phyloP scores from a whole-genome alignment of 1,140 invertebrate species.

The Heliconius himera region DNA sequence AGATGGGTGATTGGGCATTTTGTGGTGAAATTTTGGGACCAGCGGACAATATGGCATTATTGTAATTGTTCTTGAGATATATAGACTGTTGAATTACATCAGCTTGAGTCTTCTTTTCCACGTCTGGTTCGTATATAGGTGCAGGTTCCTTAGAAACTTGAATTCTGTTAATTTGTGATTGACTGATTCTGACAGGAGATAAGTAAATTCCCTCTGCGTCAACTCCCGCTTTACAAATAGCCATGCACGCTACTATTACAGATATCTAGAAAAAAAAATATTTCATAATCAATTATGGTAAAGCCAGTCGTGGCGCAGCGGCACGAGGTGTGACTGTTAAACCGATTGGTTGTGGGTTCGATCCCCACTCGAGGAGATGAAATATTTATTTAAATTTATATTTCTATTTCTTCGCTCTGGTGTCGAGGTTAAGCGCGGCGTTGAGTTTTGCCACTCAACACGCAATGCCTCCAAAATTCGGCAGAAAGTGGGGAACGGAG shows the following conservation, averaged over 20 bases:
- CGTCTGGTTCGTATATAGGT: constrained; percentile 34
- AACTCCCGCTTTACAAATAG: constrained; percentile 26
- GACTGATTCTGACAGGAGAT: constrained; percentile 4
- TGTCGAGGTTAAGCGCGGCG: too few species aligned
- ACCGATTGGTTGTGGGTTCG: too few species aligned
- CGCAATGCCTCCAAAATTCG: too few species aligned
- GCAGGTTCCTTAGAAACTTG: constrained; percentile 18
- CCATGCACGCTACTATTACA: constrained; percentile 36
- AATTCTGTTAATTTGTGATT: neutral
- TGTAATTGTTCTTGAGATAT: neutral
- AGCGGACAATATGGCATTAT: neutral
- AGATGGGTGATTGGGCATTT: neutral
- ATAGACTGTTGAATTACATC: neutral
- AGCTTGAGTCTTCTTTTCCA: neutral
- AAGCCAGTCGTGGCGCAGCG: too few species aligned
- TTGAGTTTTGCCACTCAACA: too few species aligned
- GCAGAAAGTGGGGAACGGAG: too few species aligned
- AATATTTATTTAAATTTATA: too few species aligned
- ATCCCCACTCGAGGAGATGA: too few species aligned
- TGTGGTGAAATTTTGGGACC: neutral
- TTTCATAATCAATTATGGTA: neutral
- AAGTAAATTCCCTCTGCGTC: constrained; percentile 20
- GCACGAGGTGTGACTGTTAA: too few species aligned
- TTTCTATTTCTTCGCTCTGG: too few species aligned
- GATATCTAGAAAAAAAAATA: constrained; percentile 39